phyloP scores from a whole-genome alignment of 2,888 invertebrate species.

The Pseudoips prasinana region DNA sequence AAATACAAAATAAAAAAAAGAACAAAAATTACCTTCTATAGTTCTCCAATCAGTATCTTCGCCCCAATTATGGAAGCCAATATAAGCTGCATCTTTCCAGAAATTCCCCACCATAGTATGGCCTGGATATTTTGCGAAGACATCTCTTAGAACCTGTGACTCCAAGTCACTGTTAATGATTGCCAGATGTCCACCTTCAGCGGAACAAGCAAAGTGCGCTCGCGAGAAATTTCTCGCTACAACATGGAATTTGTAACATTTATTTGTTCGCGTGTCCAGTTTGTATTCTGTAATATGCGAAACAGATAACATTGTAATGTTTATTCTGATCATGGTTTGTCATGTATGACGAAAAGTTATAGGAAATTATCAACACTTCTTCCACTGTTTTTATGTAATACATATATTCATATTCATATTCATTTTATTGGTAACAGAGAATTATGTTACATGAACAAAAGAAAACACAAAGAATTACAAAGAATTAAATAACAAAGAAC shows the following conservation, averaged over 20 bases:
- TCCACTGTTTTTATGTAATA: no score
- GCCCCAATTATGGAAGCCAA: slow-evolving; percentile 44
- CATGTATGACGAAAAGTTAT: no score
- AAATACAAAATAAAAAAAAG: no score
- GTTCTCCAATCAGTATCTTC: slow-evolving; percentile 42
- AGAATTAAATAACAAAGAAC: no score
- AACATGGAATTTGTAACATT: slow-evolving; percentile 55
- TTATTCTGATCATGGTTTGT: no score
- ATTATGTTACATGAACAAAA: no score
- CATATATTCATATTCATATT: no score
- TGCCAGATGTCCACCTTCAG: slow-evolving; percentile 49
- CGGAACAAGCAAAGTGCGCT: slow-evolving; percentile 48
- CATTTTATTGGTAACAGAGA: no score
- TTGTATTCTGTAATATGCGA: no score
- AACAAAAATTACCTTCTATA: slow-evolving; percentile 43
- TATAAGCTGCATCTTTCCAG: slow-evolving; percentile 31
- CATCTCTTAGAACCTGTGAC: slow-evolving; percentile 30
- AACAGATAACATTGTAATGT: no score
- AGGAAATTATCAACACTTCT: no score
- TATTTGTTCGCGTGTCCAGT: slow-evolving; percentile 10
- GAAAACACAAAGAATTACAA: no score
- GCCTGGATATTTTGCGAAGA: slow-evolving; percentile 34
- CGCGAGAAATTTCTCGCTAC: slow-evolving; percentile 42
- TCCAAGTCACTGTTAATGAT: slow-evolving; percentile 49
- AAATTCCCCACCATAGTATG: slow-evolving; percentile 13